A percentile compares a stretch with the other conserved stretches of the same genome.
These are phyloP conservation scores for Drosophila mimica DNA, from an alignment of 2,888 invertebrate genomes.

Conservation along the genomic window DNA sequence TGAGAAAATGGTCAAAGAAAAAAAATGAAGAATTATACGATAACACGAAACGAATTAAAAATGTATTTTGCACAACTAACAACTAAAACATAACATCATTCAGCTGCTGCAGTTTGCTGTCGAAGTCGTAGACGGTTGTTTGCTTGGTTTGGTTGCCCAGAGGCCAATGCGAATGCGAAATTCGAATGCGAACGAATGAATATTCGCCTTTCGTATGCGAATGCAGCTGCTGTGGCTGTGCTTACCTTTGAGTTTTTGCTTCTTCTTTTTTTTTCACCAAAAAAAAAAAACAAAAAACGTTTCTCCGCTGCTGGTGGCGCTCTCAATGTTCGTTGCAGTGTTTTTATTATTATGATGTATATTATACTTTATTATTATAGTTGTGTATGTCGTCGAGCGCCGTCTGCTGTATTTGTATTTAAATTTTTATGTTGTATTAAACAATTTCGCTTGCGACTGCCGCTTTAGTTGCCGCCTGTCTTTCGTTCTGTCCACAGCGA, in stretches of 20 bases:
- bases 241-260: constrained; percentile 46
- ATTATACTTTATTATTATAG: constrained; percentile 50
- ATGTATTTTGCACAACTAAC: constrained; percentile 55
- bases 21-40: constrained; percentile 29
- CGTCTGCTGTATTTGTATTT: constrained; percentile 50
- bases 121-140: constrained; percentile 25
- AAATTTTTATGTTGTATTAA: constrained; percentile 42
- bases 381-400: constrained; percentile 32
- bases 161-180: constrained; percentile 32
- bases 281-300: constrained; percentile 22
- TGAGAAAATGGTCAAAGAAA: constrained; percentile 28
- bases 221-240: constrained; percentile 48
- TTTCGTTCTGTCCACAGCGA: constrained; percentile 76
- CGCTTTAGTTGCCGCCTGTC: constrained; percentile 76
- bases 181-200: constrained; percentile 36
- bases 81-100: constrained; percentile 57
- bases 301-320: constrained; percentile 21
- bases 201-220: constrained; percentile 33
- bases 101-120: constrained; percentile 48
- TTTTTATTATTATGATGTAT: constrained; percentile 47
- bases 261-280: constrained; percentile 9
- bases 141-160: constrained; percentile 16
- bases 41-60: constrained; percentile 38
- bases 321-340: constrained; percentile 13
- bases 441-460: constrained; percentile 62